Evolutionary conservation across 2,888 invertebrate genomes (phyloP).

Genomic region (Leucophenga montana): DNA sequence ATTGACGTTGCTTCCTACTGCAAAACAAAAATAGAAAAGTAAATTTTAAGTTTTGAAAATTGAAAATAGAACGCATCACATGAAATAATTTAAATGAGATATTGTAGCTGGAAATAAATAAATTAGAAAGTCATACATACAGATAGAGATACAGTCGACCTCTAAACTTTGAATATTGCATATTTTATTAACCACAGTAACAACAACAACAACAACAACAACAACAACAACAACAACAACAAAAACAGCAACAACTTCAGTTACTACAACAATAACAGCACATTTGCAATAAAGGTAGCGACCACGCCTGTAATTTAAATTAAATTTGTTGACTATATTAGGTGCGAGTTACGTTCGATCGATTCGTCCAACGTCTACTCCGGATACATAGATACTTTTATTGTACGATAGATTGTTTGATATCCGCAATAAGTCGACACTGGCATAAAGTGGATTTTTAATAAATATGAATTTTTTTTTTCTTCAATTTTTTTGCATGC

Average conservation of each 20-base stretch:
- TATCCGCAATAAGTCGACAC: conserved; percentile 15
- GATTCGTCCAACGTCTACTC: conserved; percentile 37
- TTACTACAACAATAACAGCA: conserved; percentile 44
- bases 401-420: conserved; percentile 1
- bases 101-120: conserved; percentile 47
- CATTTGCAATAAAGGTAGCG: conserved; percentile 54
- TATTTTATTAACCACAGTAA: conserved; percentile 54
- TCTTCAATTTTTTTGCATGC: conserved; percentile 32
- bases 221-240: conserved; percentile 29
- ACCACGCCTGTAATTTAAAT: conserved; percentile 66
- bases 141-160: conserved; percentile 48
- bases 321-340: conserved; percentile 65
- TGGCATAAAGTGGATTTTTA: not conserved
- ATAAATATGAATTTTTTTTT: conserved; percentile 19
- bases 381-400: conserved; percentile 31
- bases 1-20: not conserved
- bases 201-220: conserved; percentile 40
- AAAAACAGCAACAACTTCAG: conserved; percentile 37
- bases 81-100: conserved; percentile 27
- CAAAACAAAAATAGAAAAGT: not conserved
- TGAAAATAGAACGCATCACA: conserved; percentile 50
- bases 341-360: conserved; percentile 44
- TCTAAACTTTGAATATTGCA: conserved; percentile 64
- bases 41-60: not conserved
- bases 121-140: conserved; percentile 61